These are phyloP conservation scores for Petromus typicus DNA, from an alignment of 2,113 vertebrate species.

Conservation along the genomic window DNA sequence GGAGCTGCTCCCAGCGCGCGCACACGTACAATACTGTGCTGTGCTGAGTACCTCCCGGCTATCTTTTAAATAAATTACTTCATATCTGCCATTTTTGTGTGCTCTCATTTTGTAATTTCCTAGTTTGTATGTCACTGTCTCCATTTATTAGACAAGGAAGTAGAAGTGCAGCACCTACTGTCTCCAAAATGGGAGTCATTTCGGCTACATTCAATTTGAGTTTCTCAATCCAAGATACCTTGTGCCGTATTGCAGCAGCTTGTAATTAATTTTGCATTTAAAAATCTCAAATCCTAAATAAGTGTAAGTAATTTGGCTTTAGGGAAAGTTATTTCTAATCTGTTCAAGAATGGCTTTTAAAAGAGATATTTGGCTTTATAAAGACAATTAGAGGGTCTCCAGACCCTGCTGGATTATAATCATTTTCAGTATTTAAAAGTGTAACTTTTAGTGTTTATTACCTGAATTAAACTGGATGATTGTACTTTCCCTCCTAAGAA, in stretches of 20 bases:
- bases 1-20: too few species aligned
- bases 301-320: not conserved
- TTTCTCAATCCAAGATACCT: conserved; percentile 14
- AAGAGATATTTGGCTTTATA: conserved; percentile 10
- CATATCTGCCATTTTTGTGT: not conserved
- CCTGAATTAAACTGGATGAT: conserved; percentile 38
- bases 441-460: not conserved
- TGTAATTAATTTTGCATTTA: conserved; percentile 3
- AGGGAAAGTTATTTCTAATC: not conserved
- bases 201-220: not conserved
- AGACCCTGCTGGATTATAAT: not conserved
- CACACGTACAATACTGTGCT: not conserved
- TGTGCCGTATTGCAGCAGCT: not conserved
- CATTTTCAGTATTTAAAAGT: not conserved
- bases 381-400: not conserved
- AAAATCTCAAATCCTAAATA: not conserved
- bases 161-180: not conserved
- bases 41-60: not conserved
- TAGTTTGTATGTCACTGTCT: not conserved
- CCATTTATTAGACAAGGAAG: not conserved
- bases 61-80: not conserved
- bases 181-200: not conserved
- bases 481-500: conserved; percentile 3
- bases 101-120: not conserved
- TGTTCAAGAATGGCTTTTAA: conserved; percentile 26